Evolutionary conservation across 2,113 vertebrate species (phyloP), one percentile per base, ranked within the genome.

Genomic region (Cacatua alba): DNA sequence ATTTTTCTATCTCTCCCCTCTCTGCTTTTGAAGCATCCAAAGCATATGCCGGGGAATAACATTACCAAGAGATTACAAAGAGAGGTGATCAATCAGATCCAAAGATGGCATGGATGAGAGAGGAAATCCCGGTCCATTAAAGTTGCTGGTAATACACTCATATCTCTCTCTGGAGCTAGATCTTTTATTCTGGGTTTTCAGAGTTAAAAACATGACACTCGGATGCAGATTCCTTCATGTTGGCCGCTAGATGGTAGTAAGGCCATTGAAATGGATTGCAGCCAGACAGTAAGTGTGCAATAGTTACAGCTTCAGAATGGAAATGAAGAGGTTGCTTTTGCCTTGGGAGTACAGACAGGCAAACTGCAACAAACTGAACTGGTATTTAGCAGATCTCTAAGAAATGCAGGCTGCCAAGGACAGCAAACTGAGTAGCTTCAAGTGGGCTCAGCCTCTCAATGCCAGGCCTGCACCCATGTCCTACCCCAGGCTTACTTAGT

Each of bases 271-370:
- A 85, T 37, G 14, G 33, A 62, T 25, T 52, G 26, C 41, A 81
- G 74, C 6, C 44, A 76, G 46, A 6, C 23, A 9, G 4, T 0
- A 7, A 44, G 26, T 2, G 0, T 28, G 17, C 17, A 67, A 59
- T 81, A 81, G 6, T 57, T 31, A 52, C 14, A 44, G 33, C 20
- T 81, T 83, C 68, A 39, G 88, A 83, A 68, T 52, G 62, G 26
- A 95, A 92, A 77, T 28, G 4, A 53, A 88, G 62, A 48, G 4
- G 21, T 7, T 13, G 21, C 2, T 57, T 88, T 44, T 64, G 12
- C 55, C 44, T 62, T 59, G 49, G 64, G n/a, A 78, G 10, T 82
- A 74, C 12, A 76, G 49, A n/a, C 5, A 39, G 16, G 20, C 9
- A 88, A 92, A 43, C 6, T 53, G 35, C 41, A 65, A 46, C 0